These are phyloP conservation scores for Lepidurus packardi DNA, from an alignment of 1,140 invertebrate genomes.

Conservation along the genomic window DNA sequence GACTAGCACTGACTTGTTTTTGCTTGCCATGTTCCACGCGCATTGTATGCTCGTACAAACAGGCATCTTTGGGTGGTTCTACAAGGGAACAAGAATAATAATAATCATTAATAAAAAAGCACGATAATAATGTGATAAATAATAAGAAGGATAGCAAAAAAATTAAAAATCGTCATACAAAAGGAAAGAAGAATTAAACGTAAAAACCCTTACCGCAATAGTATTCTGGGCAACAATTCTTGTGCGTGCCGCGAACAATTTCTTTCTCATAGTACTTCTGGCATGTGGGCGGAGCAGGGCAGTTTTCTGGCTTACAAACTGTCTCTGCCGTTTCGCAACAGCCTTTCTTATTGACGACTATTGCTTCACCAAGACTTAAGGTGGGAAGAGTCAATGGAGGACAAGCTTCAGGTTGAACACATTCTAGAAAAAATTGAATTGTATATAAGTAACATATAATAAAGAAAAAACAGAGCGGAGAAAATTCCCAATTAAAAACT, in stretches of 20 bases:
- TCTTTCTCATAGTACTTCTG: conserved; percentile 52
- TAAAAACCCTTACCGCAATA: conserved; percentile 52
- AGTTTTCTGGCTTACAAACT: conserved; percentile 56
- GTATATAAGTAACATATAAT: background rate
- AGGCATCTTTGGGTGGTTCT: conserved; percentile 63
- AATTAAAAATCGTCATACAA: too few species aligned
- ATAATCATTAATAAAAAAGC: conserved; percentile 1
- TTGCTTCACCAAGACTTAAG: conserved; percentile 54
- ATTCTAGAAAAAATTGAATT: conserved; percentile 49
- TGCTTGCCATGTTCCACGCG: conserved; percentile 56
- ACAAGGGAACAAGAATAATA: conserved; percentile 36
- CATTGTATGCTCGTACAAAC: conserved; percentile 54
- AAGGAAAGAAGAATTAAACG: too few species aligned
- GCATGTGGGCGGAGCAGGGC: conserved; percentile 55
- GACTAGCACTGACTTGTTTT: conserved; percentile 8
- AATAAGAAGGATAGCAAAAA: conserved; percentile 33
- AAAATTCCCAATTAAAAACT: background rate
- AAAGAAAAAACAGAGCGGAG: too few species aligned
- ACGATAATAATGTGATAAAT: conserved; percentile 10
- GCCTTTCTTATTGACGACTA: conserved; percentile 53
- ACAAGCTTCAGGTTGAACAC: conserved; percentile 62
- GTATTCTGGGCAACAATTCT: conserved; percentile 59
- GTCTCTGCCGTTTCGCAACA: conserved; percentile 60
- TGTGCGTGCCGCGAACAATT: conserved; percentile 43
- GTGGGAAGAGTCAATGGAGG: conserved; percentile 35